phyloP scores from a whole-genome alignment of 2,113 vertebrate genomes.

The Calyptomena viridis region DNA sequence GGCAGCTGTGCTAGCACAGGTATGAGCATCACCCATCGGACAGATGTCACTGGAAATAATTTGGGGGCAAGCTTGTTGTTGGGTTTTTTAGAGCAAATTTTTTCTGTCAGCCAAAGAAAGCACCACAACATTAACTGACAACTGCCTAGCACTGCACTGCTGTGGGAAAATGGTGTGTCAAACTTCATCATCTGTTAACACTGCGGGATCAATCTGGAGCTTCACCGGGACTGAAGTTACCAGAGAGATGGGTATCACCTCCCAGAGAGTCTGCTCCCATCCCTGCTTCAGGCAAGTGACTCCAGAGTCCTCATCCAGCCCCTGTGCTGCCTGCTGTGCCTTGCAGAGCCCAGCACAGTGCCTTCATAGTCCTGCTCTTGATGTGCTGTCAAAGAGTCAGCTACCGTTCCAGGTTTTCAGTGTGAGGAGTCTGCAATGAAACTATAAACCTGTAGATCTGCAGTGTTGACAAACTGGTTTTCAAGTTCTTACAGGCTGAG shows the following conservation, averaged over 20 bases:
- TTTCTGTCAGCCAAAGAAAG: neutral
- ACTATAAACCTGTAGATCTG: neutral
- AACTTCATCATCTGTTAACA: no score
- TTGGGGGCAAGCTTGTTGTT: no score
- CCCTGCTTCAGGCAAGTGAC: neutral
- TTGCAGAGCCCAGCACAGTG: accelerated
- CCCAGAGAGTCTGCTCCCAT: neutral
- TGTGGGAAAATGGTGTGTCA: neutral
- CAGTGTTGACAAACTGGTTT: neutral
- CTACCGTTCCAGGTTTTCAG: neutral
- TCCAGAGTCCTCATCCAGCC: neutral
- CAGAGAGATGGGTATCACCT: neutral
- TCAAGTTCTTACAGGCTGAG: neutral
- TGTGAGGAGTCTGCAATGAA: neutral
- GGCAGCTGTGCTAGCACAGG: neutral
- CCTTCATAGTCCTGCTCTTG: neutral
- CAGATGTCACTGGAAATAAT: neutral
- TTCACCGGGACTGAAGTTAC: neutral
- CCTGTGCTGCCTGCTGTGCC: neutral
- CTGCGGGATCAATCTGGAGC: accelerated
- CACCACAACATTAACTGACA: neutral
- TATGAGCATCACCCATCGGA: neutral
- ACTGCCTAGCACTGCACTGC: neutral
- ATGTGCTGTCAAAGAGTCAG: neutral
- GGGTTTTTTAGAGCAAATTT: neutral